Base-by-base conservation (phyloP, 30 jellyfish, hydroid and myxozoan genomes). In the Hydractinia symbiolongicarpus region DNA sequence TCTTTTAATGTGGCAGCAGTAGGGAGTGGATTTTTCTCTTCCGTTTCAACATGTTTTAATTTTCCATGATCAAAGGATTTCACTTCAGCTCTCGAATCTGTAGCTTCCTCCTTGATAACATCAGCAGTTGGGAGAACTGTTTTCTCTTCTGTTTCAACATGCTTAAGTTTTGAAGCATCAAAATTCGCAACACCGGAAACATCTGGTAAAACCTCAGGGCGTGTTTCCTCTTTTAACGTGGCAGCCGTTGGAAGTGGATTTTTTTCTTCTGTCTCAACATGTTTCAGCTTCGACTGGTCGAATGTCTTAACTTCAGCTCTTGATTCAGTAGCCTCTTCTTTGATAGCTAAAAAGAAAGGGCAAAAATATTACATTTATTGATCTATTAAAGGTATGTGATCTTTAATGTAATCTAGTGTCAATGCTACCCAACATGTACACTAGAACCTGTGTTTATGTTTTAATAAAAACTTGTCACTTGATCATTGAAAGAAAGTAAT, bases 41-140 rank as follows among this genome's bases (percentile, higher is more conserved):
- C 95, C 0, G 98, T 91, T n/a, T 91, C 98, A 66, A 91, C 98
- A 72, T 86, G 96, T 74, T 91, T 91, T 87, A 91, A 81, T 53
- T 86, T 84, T 20, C 86, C 53, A 55, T 86, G 95, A 61, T 91
- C 98, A 79, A 91, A 91, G 10, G 90, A 67, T 74, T 91, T 91
- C 72, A 91, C 98, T 61, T 86, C 95, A 10, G 98, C 95, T 60
- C 98, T 21, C 8, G 98, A 79, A 17, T 86, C 98, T 17, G 77
- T 66, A 7, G 95, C 89, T 68, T 91, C 98, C 55, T 91, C 96
- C 68, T 91, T 61, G 79, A 91, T 91, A 11, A 91, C 96, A 19
- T 89, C 96, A n/a, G 78, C 66, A 7, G 96, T 89, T 73, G 96
- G 96, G 61, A 89, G 55, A 10, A 84, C 95, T 51, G 72, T 76